A percentile compares a stretch with the other conserved stretches of the same genome.
phyloP scores from a whole-genome alignment of 2,113 vertebrate species.

The Pycnonotus jocosus region DNA sequence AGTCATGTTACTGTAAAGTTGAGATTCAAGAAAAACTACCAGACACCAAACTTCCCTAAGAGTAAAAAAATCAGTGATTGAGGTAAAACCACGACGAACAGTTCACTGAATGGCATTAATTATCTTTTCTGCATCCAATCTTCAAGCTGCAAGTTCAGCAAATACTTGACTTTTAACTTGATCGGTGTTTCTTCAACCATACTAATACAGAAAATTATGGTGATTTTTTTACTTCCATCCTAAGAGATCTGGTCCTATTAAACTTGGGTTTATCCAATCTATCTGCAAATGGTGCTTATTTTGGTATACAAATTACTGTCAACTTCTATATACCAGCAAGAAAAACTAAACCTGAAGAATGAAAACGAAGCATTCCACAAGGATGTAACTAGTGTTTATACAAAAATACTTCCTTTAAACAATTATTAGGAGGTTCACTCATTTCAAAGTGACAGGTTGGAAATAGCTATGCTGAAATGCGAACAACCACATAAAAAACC shows the following conservation, averaged over 20 bases:
- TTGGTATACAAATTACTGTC: background rate
- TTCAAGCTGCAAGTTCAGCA: background rate
- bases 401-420: background rate
- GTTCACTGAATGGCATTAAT: background rate
- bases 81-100: background rate
- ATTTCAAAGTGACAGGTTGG: background rate
- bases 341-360: background rate
- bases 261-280: background rate
- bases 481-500: background rate
- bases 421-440: background rate
- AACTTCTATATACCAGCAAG: background rate
- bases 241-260: background rate
- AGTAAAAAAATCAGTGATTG: background rate
- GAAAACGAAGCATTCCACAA: background rate
- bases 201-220: background rate
- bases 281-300: background rate
- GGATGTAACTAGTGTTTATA: background rate
- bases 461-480: background rate
- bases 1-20: background rate
- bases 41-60: background rate
- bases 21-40: background rate
- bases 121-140: background rate
- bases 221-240: background rate
- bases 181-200: background rate
- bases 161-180: background rate